Percentiles rank a stretch among this genome's conserved stretches.
phyloP scores from a whole-genome alignment of 2,113 vertebrate genomes.

The Pomatorhinus ruficollis region DNA sequence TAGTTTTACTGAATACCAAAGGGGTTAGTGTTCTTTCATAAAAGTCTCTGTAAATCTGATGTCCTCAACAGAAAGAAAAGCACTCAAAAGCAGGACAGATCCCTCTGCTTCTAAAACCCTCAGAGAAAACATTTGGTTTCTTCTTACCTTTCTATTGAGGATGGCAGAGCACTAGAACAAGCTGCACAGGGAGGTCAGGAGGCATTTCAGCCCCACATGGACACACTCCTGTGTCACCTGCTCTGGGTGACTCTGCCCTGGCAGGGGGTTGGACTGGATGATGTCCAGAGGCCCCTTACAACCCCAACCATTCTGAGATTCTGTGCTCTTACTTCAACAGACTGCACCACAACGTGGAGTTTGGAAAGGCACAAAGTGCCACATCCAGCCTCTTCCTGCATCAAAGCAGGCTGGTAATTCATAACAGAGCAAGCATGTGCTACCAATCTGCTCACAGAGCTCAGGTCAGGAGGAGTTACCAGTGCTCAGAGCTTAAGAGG shows the following conservation, averaged over 20 bases:
- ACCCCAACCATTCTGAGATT: background rate
- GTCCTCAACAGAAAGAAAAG: background rate
- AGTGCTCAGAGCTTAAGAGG: background rate
- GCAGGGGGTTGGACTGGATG: background rate
- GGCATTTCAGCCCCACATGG: background rate
- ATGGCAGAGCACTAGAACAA: background rate
- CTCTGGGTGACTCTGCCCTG: background rate
- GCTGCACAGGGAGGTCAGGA: background rate
- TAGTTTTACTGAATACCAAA: background rate
- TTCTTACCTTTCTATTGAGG: background rate
- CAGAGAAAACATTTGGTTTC: background rate
- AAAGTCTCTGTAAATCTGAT: background rate
- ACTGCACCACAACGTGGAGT: rapidly evolving
- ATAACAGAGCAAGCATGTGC: background rate
- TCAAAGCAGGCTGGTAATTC: background rate
- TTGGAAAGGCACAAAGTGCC: background rate
- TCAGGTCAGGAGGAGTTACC: background rate
- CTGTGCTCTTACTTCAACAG: background rate
- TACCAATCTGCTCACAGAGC: background rate
- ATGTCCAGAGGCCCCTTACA: background rate
- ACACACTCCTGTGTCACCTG: background rate
- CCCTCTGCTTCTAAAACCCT: background rate
- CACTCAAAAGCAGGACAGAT: background rate
- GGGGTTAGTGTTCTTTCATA: background rate
- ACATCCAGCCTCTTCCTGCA: background rate